Evolutionary conservation across 2,888 invertebrate species (phyloP).

Genomic region (Nomada flava): DNA sequence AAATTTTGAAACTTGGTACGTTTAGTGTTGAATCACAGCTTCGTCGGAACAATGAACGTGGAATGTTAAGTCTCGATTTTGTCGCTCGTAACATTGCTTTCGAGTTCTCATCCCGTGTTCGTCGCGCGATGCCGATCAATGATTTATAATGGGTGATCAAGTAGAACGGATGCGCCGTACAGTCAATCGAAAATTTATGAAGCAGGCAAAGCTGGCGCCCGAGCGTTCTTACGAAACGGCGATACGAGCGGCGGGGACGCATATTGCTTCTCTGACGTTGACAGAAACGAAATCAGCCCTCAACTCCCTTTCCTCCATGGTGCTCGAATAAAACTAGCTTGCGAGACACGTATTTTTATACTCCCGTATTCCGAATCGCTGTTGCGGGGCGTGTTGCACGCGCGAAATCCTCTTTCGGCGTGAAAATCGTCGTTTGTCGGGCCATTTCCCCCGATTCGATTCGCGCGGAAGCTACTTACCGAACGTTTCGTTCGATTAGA

Average conservation of each 20-base stretch:
- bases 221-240: slow-evolving; percentile 3
- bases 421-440: slow-evolving; percentile 9
- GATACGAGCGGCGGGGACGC: slow-evolving; percentile 21
- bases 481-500: slow-evolving; percentile 2
- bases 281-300: slow-evolving; percentile 48
- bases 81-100: background rate
- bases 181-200: slow-evolving; percentile 46
- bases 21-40: background rate
- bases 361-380: background rate
- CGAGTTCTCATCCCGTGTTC: background rate
- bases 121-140: slow-evolving; percentile 7
- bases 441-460: background rate
- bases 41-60: background rate
- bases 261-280: slow-evolving; percentile 40
- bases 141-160: slow-evolving; percentile 18
- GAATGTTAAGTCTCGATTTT: background rate
- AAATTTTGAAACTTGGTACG: no score
- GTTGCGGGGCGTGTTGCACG: background rate
- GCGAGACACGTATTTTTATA: slow-evolving; percentile 9
- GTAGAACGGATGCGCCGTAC: slow-evolving; percentile 9
- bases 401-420: slow-evolving; percentile 13
- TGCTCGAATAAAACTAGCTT: slow-evolving; percentile 46
- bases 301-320: background rate
- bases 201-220: slow-evolving; percentile 8
- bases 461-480: background rate